Evolutionary conservation across 2,797 vertebrate genomes (phyloP).

Genomic region (Rhinophrynus dorsalis): DNA sequence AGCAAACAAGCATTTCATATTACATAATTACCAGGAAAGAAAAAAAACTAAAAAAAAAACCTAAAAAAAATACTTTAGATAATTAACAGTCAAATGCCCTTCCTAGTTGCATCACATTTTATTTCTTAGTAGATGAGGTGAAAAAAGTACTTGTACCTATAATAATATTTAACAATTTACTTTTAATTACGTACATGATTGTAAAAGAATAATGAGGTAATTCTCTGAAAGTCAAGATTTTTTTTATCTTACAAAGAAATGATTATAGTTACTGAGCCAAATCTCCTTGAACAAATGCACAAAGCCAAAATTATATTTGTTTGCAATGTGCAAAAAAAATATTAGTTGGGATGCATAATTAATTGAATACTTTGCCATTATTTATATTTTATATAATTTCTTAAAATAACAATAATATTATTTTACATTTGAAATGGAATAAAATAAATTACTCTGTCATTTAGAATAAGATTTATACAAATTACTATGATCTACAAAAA

Average conservation of each 20-base stretch:
- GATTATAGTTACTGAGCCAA: constrained; percentile 27
- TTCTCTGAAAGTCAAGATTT: constrained; percentile 24
- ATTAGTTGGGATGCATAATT: too few species aligned
- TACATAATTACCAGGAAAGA: constrained; percentile 14
- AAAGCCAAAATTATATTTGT: constrained; percentile 1
- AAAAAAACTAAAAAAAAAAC: background rate
- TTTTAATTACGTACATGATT: constrained; percentile 35
- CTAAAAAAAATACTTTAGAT: background rate
- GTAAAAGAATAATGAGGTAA: constrained; percentile 41
- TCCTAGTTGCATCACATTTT: constrained; percentile 24
- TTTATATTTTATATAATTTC: too few species aligned
- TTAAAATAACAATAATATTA: too few species aligned
- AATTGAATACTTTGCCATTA: too few species aligned
- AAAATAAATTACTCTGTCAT: too few species aligned
- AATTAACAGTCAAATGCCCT: constrained; percentile 38
- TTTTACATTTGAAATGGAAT: too few species aligned
- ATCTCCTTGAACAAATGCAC: constrained; percentile 1
- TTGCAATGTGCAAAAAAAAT: too few species aligned
- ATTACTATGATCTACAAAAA: too few species aligned
- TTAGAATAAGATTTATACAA: too few species aligned
- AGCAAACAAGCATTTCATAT: constrained; percentile 2
- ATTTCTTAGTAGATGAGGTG: constrained; percentile 29
- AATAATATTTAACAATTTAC: constrained; percentile 43
- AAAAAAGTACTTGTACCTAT: constrained; percentile 20
- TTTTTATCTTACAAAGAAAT: constrained; percentile 17